These are phyloP conservation scores for Dendroctonus valens DNA, from an alignment of 1,140 invertebrate species.

Conservation along the genomic window DNA sequence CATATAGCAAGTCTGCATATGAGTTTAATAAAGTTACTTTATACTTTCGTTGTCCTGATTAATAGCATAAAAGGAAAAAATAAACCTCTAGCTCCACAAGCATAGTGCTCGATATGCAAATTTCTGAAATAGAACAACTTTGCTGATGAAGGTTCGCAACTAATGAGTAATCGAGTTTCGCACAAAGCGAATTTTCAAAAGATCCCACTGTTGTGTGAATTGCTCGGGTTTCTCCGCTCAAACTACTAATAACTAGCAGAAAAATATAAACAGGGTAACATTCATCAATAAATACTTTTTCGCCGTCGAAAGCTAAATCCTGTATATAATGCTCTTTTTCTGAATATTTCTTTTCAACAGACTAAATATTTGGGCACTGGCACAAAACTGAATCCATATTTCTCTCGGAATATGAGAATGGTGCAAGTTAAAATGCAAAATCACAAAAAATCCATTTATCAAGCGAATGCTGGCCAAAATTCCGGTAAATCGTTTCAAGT, in stretches of 20 bases:
- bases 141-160: too few species aligned
- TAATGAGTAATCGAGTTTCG: too few species aligned
- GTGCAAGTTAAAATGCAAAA: conserved; percentile 22
- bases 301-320: neutral
- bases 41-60: too few species aligned
- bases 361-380: conserved; percentile 15
- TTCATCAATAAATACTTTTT: neutral
- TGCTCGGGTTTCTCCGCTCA: too few species aligned
- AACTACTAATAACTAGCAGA: neutral
- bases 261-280: neutral
- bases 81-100: too few species aligned
- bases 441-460: conserved; percentile 20
- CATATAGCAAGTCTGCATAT: too few species aligned
- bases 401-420: conserved; percentile 15
- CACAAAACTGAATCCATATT: conserved; percentile 21
- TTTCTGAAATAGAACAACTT: too few species aligned
- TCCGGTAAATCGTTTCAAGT: conserved; percentile 18
- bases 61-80: too few species aligned
- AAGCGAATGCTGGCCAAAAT: conserved; percentile 18
- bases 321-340: neutral
- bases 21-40: too few species aligned
- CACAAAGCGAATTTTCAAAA: too few species aligned
- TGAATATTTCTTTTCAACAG: conserved; percentile 10
- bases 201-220: too few species aligned
- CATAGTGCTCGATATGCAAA: too few species aligned